Conservation (phyloP, 2,113 vertebrate genomes). For the Trichomycterus rosablanca region DNA sequence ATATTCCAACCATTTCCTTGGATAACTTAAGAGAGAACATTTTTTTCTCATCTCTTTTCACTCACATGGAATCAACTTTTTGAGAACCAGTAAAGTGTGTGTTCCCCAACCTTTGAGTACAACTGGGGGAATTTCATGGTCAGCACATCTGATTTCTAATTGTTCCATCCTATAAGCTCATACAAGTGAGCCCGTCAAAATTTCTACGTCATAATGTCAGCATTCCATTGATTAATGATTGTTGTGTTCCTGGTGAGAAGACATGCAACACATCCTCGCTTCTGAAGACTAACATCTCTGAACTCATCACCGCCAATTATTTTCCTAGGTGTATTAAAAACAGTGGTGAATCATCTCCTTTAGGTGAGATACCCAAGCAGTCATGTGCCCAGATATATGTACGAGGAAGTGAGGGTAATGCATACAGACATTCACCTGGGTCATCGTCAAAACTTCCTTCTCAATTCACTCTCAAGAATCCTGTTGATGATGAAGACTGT, state of each 20-base stretch:
- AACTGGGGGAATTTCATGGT: conserved; percentile 3
- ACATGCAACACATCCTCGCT: background rate
- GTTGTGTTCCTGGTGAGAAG: background rate
- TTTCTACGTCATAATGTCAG: background rate
- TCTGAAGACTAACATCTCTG: background rate
- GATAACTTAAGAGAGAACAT: too few species aligned
- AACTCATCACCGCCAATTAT: background rate
- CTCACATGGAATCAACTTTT: background rate
- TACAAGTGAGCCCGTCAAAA: background rate
- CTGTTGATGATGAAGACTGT: background rate
- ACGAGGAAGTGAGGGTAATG: background rate
- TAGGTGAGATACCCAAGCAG: background rate
- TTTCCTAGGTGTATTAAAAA: conserved; percentile 6
- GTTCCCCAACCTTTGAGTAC: background rate
- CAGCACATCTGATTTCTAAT: conserved; percentile 1
- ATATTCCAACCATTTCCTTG: background rate
- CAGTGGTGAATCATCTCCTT: background rate
- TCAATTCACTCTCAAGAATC: background rate
- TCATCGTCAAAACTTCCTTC: background rate
- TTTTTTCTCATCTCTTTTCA: background rate
- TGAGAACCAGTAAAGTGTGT: background rate
- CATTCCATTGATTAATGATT: background rate
- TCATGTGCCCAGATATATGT: background rate
- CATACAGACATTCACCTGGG: background rate
- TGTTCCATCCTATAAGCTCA: background rate